Evolutionary conservation across 2,113 vertebrate genomes (phyloP).

Genomic region (Cricetomys ansorgei): DNA sequence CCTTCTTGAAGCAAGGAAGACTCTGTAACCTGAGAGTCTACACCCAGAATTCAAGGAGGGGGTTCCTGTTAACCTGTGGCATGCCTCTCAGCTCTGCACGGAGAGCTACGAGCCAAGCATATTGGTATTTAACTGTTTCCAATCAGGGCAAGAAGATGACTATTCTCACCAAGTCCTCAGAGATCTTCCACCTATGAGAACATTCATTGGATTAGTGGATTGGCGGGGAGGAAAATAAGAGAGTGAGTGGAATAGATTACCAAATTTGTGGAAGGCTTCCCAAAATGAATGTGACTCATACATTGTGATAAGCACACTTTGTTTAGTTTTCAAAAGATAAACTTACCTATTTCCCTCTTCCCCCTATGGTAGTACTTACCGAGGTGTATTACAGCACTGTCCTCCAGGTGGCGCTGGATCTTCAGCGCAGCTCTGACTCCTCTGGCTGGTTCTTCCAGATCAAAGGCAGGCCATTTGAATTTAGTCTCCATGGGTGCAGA

Average conservation of each 20-base stretch:
- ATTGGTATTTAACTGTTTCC: not conserved
- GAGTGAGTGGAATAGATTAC: not conserved
- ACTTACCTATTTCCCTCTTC: not conserved
- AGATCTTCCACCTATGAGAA: not conserved
- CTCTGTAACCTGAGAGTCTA: not conserved
- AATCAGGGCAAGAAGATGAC: not conserved
- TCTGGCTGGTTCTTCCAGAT: not conserved
- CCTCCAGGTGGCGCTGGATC: constrained; percentile 77
- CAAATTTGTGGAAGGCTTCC: not conserved
- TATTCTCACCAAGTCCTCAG: not conserved
- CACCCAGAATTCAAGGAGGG: not conserved
- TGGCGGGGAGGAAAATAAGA: not conserved
- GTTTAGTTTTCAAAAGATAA: not conserved
- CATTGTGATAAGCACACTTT: not conserved
- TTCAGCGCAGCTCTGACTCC: constrained; percentile 45
- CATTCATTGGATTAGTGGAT: constrained; percentile 2
- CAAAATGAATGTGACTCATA: not conserved
- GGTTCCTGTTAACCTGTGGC: not conserved
- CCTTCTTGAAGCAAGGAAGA: not conserved
- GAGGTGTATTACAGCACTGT: constrained; percentile 1
- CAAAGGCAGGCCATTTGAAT: not conserved
- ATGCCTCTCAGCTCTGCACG: not conserved
- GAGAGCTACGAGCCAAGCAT: not conserved
- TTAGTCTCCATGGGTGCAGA: not conserved
- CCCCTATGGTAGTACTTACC: not conserved